Base-by-base conservation (phyloP, 2,113 vertebrate genomes). In the Empidonax traillii region DNA sequence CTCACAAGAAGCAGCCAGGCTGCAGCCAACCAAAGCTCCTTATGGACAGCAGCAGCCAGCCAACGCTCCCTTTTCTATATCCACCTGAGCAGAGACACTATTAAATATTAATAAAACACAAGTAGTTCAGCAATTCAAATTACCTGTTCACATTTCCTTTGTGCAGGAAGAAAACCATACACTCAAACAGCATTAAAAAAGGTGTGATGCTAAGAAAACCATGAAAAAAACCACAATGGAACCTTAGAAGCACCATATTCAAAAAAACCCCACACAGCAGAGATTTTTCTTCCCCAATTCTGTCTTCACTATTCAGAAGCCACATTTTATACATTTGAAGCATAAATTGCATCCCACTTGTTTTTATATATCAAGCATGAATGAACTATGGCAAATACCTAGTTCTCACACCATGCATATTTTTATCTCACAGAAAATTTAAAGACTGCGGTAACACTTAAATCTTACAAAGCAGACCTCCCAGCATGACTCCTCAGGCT, bases 51-150 rank as follows among this genome's bases (percentile, higher is more conserved):
- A 90, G 96, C 89, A 95, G 94, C 90, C 93, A 96, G 79, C 86
- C 86, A 93, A 85, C 33, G 83, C 67, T 96, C 96, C 90, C 93
- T 95, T 97, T 93, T 91, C 95, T 94, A 96, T 65, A 96, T 65
- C 82, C 94, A 96, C 92, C 92, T 96, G 90, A 95, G 90, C 90
- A 97, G 82, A 97, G 62, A 94, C 78, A 94, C 93, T 95, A 97
- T 89, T 94, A 93, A 95, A 91, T 67, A 91, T 94, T 72, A 89
- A 93, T 81, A 71, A 84, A 95, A 94, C 78, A 93, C 69, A 91
- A 94, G 68, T 63, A 89, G 87, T 93, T 94, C 90, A 97, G 69
- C 85, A 95, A 87, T 94, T 90, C 84, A 80, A 73, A 91, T 91
- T 74, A 94, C 89, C 91, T 74, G 39, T 80, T 95, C 55, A 95